phyloP scores from a whole-genome alignment of 64 coral and sea anemone genomes.

The Astreopora myriophthalma region DNA sequence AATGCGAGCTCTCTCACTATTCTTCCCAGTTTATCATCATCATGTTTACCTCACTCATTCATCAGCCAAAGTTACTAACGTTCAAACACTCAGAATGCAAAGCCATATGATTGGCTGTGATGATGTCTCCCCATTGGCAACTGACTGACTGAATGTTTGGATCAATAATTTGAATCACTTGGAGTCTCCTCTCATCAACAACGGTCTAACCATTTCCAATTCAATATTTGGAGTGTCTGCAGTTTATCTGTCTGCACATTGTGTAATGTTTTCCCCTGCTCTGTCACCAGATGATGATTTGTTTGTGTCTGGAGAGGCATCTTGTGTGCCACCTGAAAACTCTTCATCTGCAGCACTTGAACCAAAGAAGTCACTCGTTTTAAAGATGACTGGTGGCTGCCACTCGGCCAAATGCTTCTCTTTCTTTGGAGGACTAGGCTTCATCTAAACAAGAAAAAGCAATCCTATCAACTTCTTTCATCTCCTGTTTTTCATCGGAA shows the following conservation, averaged over 20 bases:
- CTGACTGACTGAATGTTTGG: not conserved
- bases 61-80: too few relatives aligned
- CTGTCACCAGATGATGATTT: not conserved
- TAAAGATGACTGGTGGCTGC: conserved; percentile 62
- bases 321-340: not conserved
- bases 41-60: too few relatives aligned
- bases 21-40: too few relatives aligned
- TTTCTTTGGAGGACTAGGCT: conserved; percentile 28
- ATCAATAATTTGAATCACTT: not conserved
- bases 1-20: too few relatives aligned
- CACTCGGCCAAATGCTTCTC: conserved; percentile 35
- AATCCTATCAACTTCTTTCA: too few relatives aligned
- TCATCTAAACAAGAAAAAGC: conserved; percentile 39
- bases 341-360: not conserved
- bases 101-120: not conserved
- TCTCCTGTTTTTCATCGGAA: too few relatives aligned
- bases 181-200: not conserved
- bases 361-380: conserved; percentile 70
- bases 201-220: not conserved
- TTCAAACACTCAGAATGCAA: not conserved
- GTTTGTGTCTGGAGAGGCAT: not conserved
- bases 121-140: not conserved
- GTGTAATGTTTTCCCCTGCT: not conserved
- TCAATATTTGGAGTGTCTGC: not conserved
- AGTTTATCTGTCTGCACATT: not conserved